Conservation (phyloP, 2,888 invertebrate genomes). For the Lochmaea crataegi region DNA sequence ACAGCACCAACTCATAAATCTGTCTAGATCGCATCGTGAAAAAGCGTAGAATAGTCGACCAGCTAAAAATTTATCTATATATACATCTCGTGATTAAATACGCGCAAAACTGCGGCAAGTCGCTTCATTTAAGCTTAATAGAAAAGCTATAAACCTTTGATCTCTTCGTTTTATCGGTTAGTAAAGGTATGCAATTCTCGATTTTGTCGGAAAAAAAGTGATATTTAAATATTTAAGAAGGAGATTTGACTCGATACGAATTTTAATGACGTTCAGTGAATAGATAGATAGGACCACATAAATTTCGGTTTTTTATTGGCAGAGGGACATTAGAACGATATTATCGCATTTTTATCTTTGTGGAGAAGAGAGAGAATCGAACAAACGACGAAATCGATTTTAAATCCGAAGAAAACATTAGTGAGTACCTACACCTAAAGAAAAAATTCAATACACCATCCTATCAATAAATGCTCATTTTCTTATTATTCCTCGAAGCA, state of each 20-base stretch:
- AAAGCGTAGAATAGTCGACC: slow-evolving; percentile 32
- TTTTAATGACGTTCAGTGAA: background rate
- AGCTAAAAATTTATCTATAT: slow-evolving; percentile 40
- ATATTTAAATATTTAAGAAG: background rate
- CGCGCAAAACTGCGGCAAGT: slow-evolving; percentile 36
- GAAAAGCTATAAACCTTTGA: slow-evolving; percentile 27
- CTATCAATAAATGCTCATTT: too few species aligned
- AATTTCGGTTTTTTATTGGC: background rate
- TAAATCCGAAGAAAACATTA: too few species aligned
- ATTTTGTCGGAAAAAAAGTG: background rate
- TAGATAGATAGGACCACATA: background rate
- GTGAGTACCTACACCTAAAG: too few species aligned
- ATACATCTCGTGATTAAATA: slow-evolving; percentile 45
- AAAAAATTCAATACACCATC: too few species aligned
- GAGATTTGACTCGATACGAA: background rate
- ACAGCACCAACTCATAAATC: slow-evolving; percentile 56
- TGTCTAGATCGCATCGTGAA: slow-evolving; percentile 52
- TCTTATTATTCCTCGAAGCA: too few species aligned
- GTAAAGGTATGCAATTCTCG: background rate
- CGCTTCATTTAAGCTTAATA: slow-evolving; percentile 31
- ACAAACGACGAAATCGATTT: too few species aligned
- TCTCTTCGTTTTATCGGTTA: slow-evolving; percentile 14
- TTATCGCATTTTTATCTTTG: too few species aligned
- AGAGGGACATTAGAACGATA: too few species aligned
- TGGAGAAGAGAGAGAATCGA: too few species aligned